Evolutionary conservation across 2,113 vertebrate species (phyloP).

Genomic region (Microcebus murinus): DNA sequence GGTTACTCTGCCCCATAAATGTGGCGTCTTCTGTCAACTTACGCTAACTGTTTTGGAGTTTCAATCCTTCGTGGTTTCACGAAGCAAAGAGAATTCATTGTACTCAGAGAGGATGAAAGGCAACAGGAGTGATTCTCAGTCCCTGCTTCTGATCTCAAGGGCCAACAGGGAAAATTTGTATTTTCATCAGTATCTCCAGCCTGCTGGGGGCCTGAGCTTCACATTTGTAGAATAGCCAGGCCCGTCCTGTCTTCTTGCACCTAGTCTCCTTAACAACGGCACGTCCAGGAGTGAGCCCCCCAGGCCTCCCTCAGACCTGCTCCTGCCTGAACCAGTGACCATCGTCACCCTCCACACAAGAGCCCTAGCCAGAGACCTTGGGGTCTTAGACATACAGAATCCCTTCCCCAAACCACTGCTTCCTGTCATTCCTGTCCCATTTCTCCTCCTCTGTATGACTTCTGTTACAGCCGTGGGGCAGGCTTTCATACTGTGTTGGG

Average conservation of each 20-base stretch:
- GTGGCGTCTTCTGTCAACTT: not conserved
- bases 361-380: not conserved
- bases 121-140: not conserved
- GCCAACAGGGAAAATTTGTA: not conserved
- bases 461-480: not conserved
- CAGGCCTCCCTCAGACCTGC: not conserved
- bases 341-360: not conserved
- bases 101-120: not conserved
- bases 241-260: not conserved
- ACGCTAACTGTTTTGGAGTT: not conserved
- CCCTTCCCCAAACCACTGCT: not conserved
- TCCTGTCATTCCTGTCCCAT: not conserved
- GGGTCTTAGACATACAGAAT: not conserved
- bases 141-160: not conserved
- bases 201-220: not conserved
- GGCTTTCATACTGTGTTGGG: not conserved
- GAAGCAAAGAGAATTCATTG: not conserved
- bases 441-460: not conserved
- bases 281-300: not conserved
- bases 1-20: not conserved
- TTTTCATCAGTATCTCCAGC: not conserved
- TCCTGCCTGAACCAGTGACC: too few species aligned
- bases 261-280: not conserved
- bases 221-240: not conserved
- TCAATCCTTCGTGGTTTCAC: not conserved